A percentile compares a stretch with the other conserved stretches of the same genome.
phyloP scores from a whole-genome alignment of 2,113 vertebrate genomes.

The Peucedramus taeniatus region DNA sequence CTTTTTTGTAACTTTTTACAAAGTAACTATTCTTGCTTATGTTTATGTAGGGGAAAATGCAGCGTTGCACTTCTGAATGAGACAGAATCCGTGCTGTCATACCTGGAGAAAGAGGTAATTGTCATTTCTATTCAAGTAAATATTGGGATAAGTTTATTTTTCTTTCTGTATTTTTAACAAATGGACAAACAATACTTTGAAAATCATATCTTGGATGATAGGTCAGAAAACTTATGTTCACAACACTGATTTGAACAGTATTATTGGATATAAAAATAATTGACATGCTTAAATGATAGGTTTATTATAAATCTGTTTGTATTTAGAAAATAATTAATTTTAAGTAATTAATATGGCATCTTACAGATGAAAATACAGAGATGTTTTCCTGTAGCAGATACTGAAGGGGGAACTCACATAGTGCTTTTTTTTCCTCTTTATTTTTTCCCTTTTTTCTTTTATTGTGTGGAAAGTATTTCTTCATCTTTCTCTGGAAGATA shows the following conservation, averaged over 20 bases:
- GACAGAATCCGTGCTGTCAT: conserved; percentile 91
- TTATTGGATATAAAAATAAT: neutral
- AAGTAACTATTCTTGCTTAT: neutral
- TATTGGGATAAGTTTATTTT: neutral
- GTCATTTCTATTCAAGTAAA: neutral
- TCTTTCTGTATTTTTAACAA: neutral
- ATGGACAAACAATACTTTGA: neutral
- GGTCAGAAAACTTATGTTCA: neutral
- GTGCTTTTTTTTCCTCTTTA: neutral
- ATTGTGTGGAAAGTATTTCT: neutral
- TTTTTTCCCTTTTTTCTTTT: neutral
- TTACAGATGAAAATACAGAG: neutral
- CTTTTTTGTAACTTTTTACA: neutral
- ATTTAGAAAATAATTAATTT: neutral
- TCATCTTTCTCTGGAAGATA: neutral
- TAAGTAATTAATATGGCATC: neutral
- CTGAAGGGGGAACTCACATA: neutral
- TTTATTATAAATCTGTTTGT: neutral
- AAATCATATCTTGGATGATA: neutral
- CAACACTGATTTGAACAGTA: neutral
- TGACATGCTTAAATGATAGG: neutral
- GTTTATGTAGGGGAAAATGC: conserved; percentile 88
- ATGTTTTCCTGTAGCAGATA: neutral
- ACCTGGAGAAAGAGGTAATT: conserved; percentile 95
- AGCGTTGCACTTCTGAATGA: conserved; percentile 94